Evolutionary conservation across 1,140 invertebrate species (phyloP).

Genomic region (Drosophila cardini): DNA sequence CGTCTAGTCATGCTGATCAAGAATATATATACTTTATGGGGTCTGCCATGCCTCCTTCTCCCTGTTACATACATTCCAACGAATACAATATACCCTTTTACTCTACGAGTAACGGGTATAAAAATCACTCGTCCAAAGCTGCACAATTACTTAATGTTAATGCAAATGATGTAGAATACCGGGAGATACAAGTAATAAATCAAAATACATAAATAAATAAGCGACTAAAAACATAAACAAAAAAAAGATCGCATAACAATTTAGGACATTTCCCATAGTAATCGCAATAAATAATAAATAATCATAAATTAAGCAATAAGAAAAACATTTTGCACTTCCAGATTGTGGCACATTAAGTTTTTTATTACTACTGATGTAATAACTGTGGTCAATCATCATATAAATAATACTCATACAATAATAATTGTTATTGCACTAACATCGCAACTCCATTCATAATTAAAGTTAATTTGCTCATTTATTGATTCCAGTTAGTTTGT

Average conservation of each 20-base stretch:
- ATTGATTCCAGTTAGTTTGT: conserved; percentile 46
- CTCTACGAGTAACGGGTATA: no score
- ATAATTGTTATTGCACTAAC: conserved; percentile 33
- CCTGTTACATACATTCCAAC: no score
- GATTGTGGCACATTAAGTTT: conserved; percentile 29
- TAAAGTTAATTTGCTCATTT: conserved; percentile 57
- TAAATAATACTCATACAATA: conserved; percentile 19
- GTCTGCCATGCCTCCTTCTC: no score
- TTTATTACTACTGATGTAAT: conserved; percentile 53
- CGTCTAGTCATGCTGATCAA: no score
- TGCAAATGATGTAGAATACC: not conserved
- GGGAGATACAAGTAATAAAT: not conserved
- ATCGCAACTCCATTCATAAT: conserved; percentile 60
- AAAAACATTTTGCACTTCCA: conserved; percentile 30
- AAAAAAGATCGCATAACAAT: conserved; percentile 11
- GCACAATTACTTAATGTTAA: not conserved
- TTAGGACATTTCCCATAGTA: conserved; percentile 8
- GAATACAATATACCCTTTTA: no score
- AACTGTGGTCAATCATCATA: conserved; percentile 29
- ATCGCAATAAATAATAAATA: conserved; percentile 56
- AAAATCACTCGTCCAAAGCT: not conserved
- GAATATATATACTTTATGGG: no score
- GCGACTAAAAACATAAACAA: not conserved
- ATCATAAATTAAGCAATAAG: conserved; percentile 20
- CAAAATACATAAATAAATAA: not conserved